Evolutionary conservation across 2,888 invertebrate species (phyloP), one percentile per base, ranked within the genome.

Genomic region (Plagodis pulveraria): DNA sequence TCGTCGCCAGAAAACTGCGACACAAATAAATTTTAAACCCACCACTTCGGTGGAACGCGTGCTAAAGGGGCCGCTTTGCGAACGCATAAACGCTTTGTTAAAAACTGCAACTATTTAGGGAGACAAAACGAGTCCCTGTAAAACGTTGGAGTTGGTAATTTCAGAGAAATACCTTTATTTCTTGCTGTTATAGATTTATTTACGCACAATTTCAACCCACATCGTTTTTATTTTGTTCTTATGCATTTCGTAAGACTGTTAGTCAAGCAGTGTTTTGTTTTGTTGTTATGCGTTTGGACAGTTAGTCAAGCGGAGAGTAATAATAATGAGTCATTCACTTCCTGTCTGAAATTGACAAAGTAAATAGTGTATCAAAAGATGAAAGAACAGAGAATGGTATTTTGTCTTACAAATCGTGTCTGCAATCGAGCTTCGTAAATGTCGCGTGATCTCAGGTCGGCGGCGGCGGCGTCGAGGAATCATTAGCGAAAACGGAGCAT

Each of bases 11-110:
- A 91, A 90, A 90, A 91, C 87, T 89, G 89, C 89, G 83, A 84
- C 83, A 82, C 88, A 90, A 89, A 91, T 90, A 91, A 91, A 90
- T 91, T 91, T 91, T 89, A 89, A 91, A 89, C 88, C 86, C 89
- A 84, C 83, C 81, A 84, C 81, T 66, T 58, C 56, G 76, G 81
- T 81, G 88, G 89, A 89, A 87, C 87, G 86, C 86, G 82, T 80
- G 77, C 78, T 75, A 76, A 72, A 73, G 74, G 70, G 67, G 73
- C 59, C 75, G 73, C 72, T 80, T 76, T 81, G 78, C 80, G 80
- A 78, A 79, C 78, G 80, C 79, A 81, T 77, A 76, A 76, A 79
- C 70, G 80, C 80, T 83, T 80, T 83, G 83, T 84, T 82, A 73
- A 74, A 63, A 77, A 77, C 69, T 80, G 80, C 74, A 79, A 80